Base-by-base conservation (phyloP, 2,797 vertebrate species). In the Kryptopterus vitreolus region DNA sequence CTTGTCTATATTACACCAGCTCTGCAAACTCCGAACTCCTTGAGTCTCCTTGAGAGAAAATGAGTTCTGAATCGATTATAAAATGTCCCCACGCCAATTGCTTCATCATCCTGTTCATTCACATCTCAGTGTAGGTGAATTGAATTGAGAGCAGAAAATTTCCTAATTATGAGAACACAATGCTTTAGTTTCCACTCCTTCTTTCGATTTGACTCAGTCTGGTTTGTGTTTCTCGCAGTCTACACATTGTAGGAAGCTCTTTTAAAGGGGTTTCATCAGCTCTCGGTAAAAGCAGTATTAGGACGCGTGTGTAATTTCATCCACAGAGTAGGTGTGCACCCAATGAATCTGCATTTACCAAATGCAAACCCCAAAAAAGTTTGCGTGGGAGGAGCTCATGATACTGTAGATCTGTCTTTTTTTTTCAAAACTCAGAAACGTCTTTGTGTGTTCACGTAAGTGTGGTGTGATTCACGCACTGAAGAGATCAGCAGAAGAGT, bases 401-500 rank as follows among this genome's bases (percentile, higher is more conserved):
- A 35, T n/a, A n/a, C n/a, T n/a, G n/a, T 16, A 7, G 18, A 79
- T 79, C 53, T 33, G 38, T 53, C 31, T 66, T 77, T 63, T 38
- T 66, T 77, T 63, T 78, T 84, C 55, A 80, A 50, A 80, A 18
- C 74, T 84, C 62, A 80, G 48, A 75, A 22, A 76, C 29, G 72
- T 72, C 50, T 61, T n/a, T 61, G n/a, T 52, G 58, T 53, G 48
- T 80, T 65, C 52, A 76, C 31, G 15, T 77, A 35, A 35, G 3
- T 48, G 11, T 53, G 35, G 52, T 12, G 26, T 58, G 66, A 70
- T n/a, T 82, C 78, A 87, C 58, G 85, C 86, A 8, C 85, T 85
- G 70, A 87, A 91, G 72, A 88, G 80, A 29, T 88, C 88, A 78
- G 86, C 88, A 66, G 87, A 88, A 69, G 88, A 94, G 87, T 93